Percentiles rank a stretch among this genome's conserved stretches.
Conservation (phyloP, 2,113 vertebrate species). For the Cygnus buccinator region DNA sequence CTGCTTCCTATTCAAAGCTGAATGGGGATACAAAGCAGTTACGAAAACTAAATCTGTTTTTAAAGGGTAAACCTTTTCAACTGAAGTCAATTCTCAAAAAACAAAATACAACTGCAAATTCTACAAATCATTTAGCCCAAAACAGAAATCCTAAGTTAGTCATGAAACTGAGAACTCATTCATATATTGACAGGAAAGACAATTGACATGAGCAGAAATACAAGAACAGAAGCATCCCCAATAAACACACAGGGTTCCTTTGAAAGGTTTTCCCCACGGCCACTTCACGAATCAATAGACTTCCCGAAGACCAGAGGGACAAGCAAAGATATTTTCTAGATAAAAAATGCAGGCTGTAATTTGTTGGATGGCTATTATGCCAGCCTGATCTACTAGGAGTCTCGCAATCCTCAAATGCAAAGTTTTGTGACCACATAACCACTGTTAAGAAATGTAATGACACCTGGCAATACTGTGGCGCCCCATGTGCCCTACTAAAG, state of each 20-base stretch:
- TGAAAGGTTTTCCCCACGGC: neutral
- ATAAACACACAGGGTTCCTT: neutral
- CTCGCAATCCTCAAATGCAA: neutral
- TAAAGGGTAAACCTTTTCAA: neutral
- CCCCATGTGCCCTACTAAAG: neutral
- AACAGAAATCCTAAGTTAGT: neutral
- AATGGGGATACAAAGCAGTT: neutral
- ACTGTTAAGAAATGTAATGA: accelerated
- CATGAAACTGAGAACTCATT: neutral
- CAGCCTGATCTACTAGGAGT: neutral
- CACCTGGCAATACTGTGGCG: neutral
- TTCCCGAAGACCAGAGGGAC: neutral
- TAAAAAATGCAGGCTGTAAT: neutral
- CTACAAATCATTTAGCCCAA: neutral
- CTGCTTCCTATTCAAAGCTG: neutral
- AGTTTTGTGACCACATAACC: neutral
- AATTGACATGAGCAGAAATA: neutral
- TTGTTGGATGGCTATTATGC: neutral
- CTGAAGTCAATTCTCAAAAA: neutral
- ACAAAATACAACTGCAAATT: neutral
- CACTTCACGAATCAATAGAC: neutral
- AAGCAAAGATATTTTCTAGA: neutral
- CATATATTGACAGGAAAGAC: neutral
- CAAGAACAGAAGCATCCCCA: neutral
- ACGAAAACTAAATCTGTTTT: neutral